These are phyloP conservation scores for Eulemur rubriventer DNA, from an alignment of 2,797 vertebrate species.

Conservation along the genomic window DNA sequence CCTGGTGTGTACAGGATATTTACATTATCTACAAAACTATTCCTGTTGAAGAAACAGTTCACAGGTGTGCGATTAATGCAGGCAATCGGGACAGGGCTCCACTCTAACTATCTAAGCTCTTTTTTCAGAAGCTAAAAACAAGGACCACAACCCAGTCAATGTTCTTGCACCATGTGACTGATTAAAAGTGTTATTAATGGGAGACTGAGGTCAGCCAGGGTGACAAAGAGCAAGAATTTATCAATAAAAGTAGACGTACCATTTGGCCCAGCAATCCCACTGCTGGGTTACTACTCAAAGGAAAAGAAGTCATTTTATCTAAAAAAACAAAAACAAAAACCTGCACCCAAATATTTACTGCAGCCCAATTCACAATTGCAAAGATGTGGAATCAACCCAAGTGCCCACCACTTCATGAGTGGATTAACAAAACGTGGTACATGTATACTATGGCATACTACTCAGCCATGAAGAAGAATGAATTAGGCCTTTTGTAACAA, in stretches of 20 bases:
- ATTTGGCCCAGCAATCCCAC: too few relatives aligned
- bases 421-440: too few relatives aligned
- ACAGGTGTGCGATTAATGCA: not conserved
- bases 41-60: not conserved
- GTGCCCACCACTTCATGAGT: too few relatives aligned
- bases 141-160: not conserved
- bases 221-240: not conserved
- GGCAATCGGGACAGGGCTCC: not conserved
- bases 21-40: not conserved
- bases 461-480: too few relatives aligned
- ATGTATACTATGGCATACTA: too few relatives aligned
- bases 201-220: not conserved
- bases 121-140: conserved; percentile 29
- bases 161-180: not conserved
- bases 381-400: too few relatives aligned
- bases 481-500: too few relatives aligned
- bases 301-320: too few relatives aligned
- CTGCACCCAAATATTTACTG: too few relatives aligned
- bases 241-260: not conserved
- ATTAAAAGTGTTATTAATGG: not conserved
- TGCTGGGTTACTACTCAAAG: too few relatives aligned
- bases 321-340: too few relatives aligned
- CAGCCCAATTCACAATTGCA: too few relatives aligned
- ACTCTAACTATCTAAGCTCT: not conserved
- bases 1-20: not conserved